Evolutionary conservation across 2,888 invertebrate genomes (phyloP), one percentile per base, ranked within the genome.

Genomic region (Drosophila meridionalis): DNA sequence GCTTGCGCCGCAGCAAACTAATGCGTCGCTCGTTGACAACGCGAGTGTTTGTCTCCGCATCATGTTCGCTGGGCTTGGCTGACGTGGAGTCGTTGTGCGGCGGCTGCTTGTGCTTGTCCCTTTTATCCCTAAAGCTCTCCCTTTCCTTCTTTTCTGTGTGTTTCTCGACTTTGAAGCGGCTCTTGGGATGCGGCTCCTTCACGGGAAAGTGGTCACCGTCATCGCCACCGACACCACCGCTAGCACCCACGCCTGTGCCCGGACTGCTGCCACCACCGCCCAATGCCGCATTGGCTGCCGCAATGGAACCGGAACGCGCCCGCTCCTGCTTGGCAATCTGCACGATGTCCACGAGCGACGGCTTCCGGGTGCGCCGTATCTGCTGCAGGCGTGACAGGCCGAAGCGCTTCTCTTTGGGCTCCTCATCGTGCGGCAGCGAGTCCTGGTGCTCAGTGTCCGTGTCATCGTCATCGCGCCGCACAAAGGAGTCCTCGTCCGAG

Each of bases 361-460:
- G 92, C 32, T 93, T 93, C 14, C 93, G 89, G 7, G 83, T 87
- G 69, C 87, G 84, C 3, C 92, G 84, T 61, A 92, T 92, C 66
- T 91, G 89, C 59, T 92, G 91, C 30, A 92, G 69, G 56, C 89
- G 92, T 14, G 91, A 87, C 20, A 90, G 63, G 0, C 90, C 90
- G 20, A 90, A 83, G 7, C 85, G 78, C 60, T 86, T 90, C 28
- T 91, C 91, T 53, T 90, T 91, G 34, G 89, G 89, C 62, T 93
- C 93, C 64, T 93, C 91, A 76, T 95, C 96, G 85, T 95, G 95
- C 0, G 96, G 96, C 72, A 96, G 91, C 0, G 95, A 95, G 88
- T 96, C 96, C 78, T 96, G 96, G 90, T 96, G 96, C 79, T 96
- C 96, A 0, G 95, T 96, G 79, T 96, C 96, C 0, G 96, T 96